Evolutionary conservation across 2,888 invertebrate species (phyloP).

Genomic region (Erynnis tages): DNA sequence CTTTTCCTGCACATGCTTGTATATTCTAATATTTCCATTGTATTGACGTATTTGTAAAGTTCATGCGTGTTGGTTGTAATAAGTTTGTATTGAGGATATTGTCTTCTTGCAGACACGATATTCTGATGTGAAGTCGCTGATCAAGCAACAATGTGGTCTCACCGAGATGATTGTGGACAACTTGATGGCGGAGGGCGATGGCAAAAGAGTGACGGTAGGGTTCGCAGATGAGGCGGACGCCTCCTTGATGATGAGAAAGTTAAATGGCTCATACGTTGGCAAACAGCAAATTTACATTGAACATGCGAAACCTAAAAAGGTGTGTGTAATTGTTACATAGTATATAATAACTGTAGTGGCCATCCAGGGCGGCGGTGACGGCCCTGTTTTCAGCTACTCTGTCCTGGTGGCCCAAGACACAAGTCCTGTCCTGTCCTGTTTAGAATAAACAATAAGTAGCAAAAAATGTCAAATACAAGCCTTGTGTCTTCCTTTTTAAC

Average conservation of each 20-base stretch:
- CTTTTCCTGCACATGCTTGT: too few species aligned
- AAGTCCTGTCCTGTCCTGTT: too few species aligned
- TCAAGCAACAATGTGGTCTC: conserved; percentile 41
- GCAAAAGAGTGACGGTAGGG: conserved; percentile 43
- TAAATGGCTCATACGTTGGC: conserved; percentile 39
- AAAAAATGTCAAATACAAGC: too few species aligned
- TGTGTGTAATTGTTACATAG: conserved; percentile 13
- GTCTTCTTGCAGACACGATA: conserved; percentile 39
- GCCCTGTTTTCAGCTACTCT: too few species aligned
- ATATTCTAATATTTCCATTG: too few species aligned
- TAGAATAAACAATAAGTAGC: too few species aligned
- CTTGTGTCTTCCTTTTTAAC: too few species aligned
- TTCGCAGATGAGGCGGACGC: conserved; percentile 44
- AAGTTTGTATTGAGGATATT: too few species aligned
- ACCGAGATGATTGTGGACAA: conserved; percentile 44
- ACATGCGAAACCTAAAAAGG: conserved; percentile 41
- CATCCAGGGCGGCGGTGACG: too few species aligned
- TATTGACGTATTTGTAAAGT: too few species aligned
- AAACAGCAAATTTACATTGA: conserved; percentile 41
- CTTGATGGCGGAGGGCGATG: conserved; percentile 35
- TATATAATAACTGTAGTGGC: neutral
- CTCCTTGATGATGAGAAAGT: conserved; percentile 37
- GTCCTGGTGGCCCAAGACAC: too few species aligned
- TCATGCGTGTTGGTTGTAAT: neutral
- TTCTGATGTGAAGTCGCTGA: conserved; percentile 37